These are phyloP conservation scores for Paratrypauchen microcephalus DNA, from an alignment of 2,797 vertebrate genomes.

Conservation along the genomic window DNA sequence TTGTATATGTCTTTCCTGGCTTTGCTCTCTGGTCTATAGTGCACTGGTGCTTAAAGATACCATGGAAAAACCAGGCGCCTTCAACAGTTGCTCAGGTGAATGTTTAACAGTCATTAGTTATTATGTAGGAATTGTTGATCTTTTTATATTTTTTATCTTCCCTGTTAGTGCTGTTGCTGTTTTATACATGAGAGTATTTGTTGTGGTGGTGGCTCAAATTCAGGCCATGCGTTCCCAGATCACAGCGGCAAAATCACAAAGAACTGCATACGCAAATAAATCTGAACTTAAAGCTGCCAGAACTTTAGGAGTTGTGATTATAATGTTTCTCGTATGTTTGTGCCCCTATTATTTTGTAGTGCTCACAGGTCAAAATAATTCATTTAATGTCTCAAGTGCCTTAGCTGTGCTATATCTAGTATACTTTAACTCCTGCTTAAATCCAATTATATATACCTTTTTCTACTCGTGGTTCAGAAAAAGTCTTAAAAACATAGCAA, in stretches of 20 bases:
- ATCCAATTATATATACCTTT: slow-evolving; percentile 24
- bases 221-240: slow-evolving; percentile 22
- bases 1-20: slow-evolving; percentile 47
- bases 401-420: slow-evolving; percentile 23
- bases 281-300: slow-evolving; percentile 60
- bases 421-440: slow-evolving; percentile 52
- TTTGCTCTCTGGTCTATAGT: background rate
- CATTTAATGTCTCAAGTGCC: background rate
- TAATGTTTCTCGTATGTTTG: slow-evolving; percentile 49
- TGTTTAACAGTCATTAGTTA: slow-evolving; percentile 32
- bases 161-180: slow-evolving; percentile 22
- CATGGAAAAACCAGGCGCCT: slow-evolving; percentile 27
- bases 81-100: slow-evolving; percentile 41
- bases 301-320: slow-evolving; percentile 52
- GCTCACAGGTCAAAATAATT: slow-evolving; percentile 10
- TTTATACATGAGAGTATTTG: slow-evolving; percentile 56
- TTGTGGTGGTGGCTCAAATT: slow-evolving; percentile 48
- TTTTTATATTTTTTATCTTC: slow-evolving; percentile 18
- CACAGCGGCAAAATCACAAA: background rate
- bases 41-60: background rate
- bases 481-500: slow-evolving; percentile 20
- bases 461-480: slow-evolving; percentile 41
- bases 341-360: slow-evolving; percentile 42
- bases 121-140: slow-evolving; percentile 25
- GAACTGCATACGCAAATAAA: slow-evolving; percentile 10